Evolutionary conservation across 2,888 invertebrate genomes (phyloP), one percentile per base, ranked within the genome.

Genomic region (Protula sp.): DNA sequence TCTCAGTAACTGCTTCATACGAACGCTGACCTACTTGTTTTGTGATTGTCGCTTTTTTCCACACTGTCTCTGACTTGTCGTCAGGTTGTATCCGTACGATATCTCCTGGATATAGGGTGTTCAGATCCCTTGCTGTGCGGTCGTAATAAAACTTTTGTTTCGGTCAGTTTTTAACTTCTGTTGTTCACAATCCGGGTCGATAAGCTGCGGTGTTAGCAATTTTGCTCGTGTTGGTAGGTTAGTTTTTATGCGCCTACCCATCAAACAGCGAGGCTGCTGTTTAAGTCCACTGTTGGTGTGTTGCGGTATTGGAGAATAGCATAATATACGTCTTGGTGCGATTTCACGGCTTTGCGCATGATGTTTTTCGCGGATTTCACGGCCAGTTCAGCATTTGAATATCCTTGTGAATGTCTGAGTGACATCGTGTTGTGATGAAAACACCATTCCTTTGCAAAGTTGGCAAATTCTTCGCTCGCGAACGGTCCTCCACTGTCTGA

Each of bases 351-450:
- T 24, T 55, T 55, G 3, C 26, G 5, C 14, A 55, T 9, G 9
- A 55, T 22, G 14, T 55, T 9, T 45, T 55, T 55, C 19, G 45
- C 55, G 5, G 45, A 38, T 24, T 55, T 38, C 9, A 55, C 55
- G 30, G 55, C 55, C 5, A 45, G 4, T 38, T 55, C 55, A 5
- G 38, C 55, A 22, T 55, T 14, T n/a, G 38, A 30, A 28, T 55
- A 38, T 14, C 14, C 9, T n/a, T 38, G 45, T 9, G 9, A 14
- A 38, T 38, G 45, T 14, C 45, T n/a, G 9, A n/a, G 45, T 9
- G 9, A 14, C 9, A 38, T 38, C n/a, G 45, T 38, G 9, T 14
- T 14, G n/a, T 38, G 45, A 9, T 38, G 9, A n/a, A 38, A 38
- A 38, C n/a, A 9, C 45, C 45, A 38, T 9, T 38, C 45, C n/a